Evolutionary conservation across 2,797 vertebrate species (phyloP).

Genomic region (Rhinogobio ventralis): DNA sequence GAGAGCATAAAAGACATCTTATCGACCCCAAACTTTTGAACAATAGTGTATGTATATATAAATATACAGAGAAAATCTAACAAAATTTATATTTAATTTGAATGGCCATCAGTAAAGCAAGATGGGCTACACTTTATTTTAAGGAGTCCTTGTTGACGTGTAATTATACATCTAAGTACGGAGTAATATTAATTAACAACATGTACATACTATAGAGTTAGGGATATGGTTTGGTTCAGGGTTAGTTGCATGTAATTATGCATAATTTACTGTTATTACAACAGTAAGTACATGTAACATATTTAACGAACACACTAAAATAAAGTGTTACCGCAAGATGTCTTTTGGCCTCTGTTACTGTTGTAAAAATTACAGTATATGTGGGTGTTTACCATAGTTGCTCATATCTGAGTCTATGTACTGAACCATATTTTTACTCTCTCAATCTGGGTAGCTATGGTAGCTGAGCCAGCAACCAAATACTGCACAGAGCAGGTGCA

Average conservation of each 20-base stretch:
- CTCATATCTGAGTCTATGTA: background rate
- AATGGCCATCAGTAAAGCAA: background rate
- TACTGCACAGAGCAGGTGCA: conserved; percentile 82
- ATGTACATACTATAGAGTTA: background rate
- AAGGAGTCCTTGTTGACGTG: background rate
- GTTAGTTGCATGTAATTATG: background rate
- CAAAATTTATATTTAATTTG: background rate
- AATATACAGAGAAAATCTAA: background rate
- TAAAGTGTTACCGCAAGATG: background rate
- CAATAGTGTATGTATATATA: no score
- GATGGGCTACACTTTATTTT: background rate
- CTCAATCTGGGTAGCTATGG: conserved; percentile 71
- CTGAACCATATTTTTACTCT: background rate
- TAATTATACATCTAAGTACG: background rate
- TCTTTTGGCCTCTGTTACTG: background rate
- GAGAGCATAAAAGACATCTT: background rate
- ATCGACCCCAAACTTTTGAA: background rate
- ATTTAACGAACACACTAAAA: no score
- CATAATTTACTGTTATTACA: no score
- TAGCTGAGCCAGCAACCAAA: conserved; percentile 78
- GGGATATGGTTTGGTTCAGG: background rate
- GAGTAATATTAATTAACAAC: background rate
- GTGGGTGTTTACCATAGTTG: background rate
- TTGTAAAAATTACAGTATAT: background rate
- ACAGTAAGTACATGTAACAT: no score